These are phyloP conservation scores for Melanotaenia trifasciata DNA, from an alignment of 2,797 vertebrate species.

Conservation along the genomic window DNA sequence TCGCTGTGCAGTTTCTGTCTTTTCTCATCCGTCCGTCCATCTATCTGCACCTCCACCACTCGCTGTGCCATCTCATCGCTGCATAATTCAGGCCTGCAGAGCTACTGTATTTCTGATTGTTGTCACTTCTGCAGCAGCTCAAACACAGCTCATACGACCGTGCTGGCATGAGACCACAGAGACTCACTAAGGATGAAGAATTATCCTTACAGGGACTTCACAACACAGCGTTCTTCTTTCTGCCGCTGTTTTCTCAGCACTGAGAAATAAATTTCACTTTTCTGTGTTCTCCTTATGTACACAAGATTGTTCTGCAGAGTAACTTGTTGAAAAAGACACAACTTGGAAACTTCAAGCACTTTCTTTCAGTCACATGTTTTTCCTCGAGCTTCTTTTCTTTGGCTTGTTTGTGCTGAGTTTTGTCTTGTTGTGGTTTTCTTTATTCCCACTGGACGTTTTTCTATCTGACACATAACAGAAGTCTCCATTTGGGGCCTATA, in stretches of 20 bases:
- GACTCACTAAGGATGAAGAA: slow-evolving; percentile 36
- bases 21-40: slow-evolving; percentile 44
- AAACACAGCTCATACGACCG: slow-evolving; percentile 20
- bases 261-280: slow-evolving; percentile 38
- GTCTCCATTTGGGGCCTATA: neutral
- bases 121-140: slow-evolving; percentile 63
- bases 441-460: neutral
- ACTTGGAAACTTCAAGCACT: neutral
- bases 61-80: slow-evolving; percentile 40
- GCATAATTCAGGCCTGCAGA: slow-evolving; percentile 66
- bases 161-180: neutral
- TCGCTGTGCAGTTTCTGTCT: slow-evolving; percentile 21
- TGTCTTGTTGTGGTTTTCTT: slow-evolving; percentile 7
- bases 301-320: slow-evolving; percentile 12
- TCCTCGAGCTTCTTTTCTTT: neutral
- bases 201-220: slow-evolving; percentile 40
- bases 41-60: slow-evolving; percentile 24
- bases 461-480: neutral
- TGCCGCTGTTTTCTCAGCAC: slow-evolving; percentile 12
- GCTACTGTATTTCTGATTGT: slow-evolving; percentile 64
- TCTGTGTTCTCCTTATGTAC: slow-evolving; percentile 4
- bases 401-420: slow-evolving; percentile 7
- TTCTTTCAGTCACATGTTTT: neutral
- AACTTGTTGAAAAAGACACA: slow-evolving; percentile 3
- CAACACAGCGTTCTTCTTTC: slow-evolving; percentile 21